Percentiles rank a stretch among this genome's conserved stretches.
phyloP scores from a whole-genome alignment of 2,113 vertebrate species.

The Gracilinanus agilis region DNA sequence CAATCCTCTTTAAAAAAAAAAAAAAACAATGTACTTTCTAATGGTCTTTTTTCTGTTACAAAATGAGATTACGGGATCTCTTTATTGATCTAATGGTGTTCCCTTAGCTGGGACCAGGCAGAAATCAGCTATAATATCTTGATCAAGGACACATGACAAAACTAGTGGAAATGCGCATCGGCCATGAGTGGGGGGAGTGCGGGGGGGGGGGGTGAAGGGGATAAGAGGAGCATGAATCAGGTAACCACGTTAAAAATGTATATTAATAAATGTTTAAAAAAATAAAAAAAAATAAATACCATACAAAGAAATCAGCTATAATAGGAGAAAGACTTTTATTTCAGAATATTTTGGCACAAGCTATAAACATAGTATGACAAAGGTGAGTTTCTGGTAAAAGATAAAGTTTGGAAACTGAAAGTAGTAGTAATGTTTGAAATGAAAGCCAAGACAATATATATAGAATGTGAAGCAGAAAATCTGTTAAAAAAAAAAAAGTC shows the following conservation, averaged over 20 bases:
- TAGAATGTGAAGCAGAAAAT: background rate
- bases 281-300: too few species aligned
- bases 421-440: background rate
- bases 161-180: too few species aligned
- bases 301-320: background rate
- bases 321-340: background rate
- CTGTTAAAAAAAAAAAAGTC: background rate
- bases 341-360: background rate
- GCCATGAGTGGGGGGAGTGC: too few species aligned
- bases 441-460: background rate
- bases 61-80: background rate
- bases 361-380: background rate
- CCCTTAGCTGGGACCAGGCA: background rate
- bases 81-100: background rate
- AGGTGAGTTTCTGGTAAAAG: background rate
- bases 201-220: too few species aligned
- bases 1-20: background rate
- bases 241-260: too few species aligned
- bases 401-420: background rate
- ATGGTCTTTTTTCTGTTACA: background rate
- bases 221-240: too few species aligned
- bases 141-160: too few species aligned
- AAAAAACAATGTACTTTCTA: background rate
- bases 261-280: too few species aligned
- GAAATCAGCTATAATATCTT: background rate